A percentile compares a stretch with the other conserved stretches of the same genome.
These are phyloP conservation scores for Drymodes brunneopygia DNA, from an alignment of 2,113 vertebrate species.

Conservation along the genomic window DNA sequence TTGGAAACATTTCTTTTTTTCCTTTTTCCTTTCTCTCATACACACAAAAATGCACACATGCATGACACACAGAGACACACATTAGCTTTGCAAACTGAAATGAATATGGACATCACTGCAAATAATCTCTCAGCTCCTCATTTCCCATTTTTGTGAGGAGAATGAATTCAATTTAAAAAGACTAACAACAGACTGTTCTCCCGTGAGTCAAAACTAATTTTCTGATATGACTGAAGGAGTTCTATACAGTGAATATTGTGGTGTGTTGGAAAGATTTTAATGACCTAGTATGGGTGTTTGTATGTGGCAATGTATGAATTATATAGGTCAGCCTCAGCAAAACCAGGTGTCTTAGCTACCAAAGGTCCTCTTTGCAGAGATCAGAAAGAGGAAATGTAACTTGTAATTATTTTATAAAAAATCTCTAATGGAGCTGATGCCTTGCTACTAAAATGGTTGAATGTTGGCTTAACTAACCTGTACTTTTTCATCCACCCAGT, in stretches of 20 bases:
- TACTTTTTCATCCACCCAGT: background rate
- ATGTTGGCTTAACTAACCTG: background rate
- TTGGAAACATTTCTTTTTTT: background rate
- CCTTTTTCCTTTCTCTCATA: background rate
- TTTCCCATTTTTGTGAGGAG: conserved; percentile 18
- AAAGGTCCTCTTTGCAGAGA: background rate
- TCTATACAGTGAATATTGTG: background rate
- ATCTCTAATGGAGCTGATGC: background rate
- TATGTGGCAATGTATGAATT: background rate
- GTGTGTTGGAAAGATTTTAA: background rate
- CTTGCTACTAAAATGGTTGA: background rate
- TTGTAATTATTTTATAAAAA: background rate
- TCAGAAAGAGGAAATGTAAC: background rate
- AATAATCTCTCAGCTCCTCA: background rate
- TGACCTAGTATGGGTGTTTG: background rate
- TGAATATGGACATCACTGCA: background rate
- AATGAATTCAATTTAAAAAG: conserved; percentile 15
- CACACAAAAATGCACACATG: background rate
- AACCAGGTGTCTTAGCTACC: background rate
- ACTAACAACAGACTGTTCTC: conserved; percentile 8
- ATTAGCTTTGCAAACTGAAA: background rate
- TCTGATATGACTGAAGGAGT: conserved; percentile 10
- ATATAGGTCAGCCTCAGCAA: background rate
- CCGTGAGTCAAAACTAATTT: conserved; percentile 28
- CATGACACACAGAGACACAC: background rate